phyloP scores from a whole-genome alignment of 2,888 invertebrate genomes.

The Morpho helenor region DNA sequence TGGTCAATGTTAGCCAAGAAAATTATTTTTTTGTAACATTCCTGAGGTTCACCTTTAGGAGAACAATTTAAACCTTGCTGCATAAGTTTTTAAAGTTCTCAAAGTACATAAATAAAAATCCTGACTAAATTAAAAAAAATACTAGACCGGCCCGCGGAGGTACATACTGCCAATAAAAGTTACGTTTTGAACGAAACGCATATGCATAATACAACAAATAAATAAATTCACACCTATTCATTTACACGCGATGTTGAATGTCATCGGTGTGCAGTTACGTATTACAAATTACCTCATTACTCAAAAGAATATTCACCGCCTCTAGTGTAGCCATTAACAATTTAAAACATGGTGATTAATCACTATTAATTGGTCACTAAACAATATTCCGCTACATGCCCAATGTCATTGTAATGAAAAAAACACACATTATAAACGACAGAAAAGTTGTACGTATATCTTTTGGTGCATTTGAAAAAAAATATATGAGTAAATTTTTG shows the following conservation, averaged over 20 bases:
- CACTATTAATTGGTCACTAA: slow-evolving; percentile 52
- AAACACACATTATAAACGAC: slow-evolving; percentile 11
- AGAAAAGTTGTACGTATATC: too few relatives aligned
- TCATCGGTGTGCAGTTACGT: slow-evolving; percentile 43
- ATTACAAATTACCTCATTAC: slow-evolving; percentile 55
- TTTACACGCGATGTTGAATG: slow-evolving; percentile 37
- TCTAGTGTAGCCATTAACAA: slow-evolving; percentile 54
- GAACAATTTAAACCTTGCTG: too few relatives aligned
- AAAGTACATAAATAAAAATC: too few relatives aligned
- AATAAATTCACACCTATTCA: slow-evolving; percentile 46
- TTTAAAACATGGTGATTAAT: slow-evolving; percentile 52
- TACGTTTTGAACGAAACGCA: slow-evolving; percentile 3
- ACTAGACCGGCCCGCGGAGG: too few relatives aligned
- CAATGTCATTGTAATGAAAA: slow-evolving; percentile 8
- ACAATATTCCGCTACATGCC: slow-evolving; percentile 26
- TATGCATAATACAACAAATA: slow-evolving; percentile 24
- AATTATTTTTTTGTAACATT: too few relatives aligned
- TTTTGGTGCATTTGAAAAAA: too few relatives aligned
- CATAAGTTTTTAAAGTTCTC: too few relatives aligned
- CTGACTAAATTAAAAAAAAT: too few relatives aligned
- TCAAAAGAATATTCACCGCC: slow-evolving; percentile 46
- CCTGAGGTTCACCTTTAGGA: too few relatives aligned
- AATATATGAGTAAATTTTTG: too few relatives aligned
- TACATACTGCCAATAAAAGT: background rate
- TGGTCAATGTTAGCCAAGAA: too few relatives aligned